Evolutionary conservation across 2,888 invertebrate species (phyloP), one percentile per base, ranked within the genome.

Genomic region (Neoitamus cyanurus): DNA sequence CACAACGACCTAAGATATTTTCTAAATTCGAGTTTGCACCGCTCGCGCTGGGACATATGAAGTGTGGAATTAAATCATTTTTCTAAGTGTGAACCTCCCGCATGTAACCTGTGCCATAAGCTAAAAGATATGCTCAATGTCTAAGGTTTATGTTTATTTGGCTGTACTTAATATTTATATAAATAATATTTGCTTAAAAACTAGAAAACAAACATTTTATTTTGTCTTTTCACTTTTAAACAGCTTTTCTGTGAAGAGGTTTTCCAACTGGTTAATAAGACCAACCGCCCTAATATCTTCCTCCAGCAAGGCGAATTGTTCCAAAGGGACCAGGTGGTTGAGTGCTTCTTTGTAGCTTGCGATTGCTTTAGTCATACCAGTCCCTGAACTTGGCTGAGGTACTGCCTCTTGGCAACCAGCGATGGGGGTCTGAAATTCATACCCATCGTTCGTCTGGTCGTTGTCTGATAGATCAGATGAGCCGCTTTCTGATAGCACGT

Each of bases 201-300:
- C 31, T 70, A 20, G 2, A 25, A 15, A 15, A 30, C 31, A 31
- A 70, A 30, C 11, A 25, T 36, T 11, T 42, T 77, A 77, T 3
- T 77, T 46, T n/a, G n/a, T n/a, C 5, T 42, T 36, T 46, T 77
- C 36, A 28, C 15, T 5, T n/a, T 46, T 30, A 3, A 31, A 25
- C 34, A 78, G 42, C 1, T 78, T 78, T 15, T 78, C 78, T 2
- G 28, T 46, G 9, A 78, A 78, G 0, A 82, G 15, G 11, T 84
- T 77, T 68, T 84, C 75, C n/a, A 84, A 31, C 34, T 77, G 84
- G 28, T 84, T 84, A 28, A 84, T 84, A n/a, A 84, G 84, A n/a
- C 84, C 84, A 25, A 77, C 31, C 11, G 84, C 84, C 9, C 75
- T 13, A 1, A 77, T 58, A 6, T 84, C 75, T 42, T 68, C 68